These are phyloP conservation scores for Gymnothorax reevesii DNA, from an alignment of 2,797 vertebrate species.

Conservation along the genomic window DNA sequence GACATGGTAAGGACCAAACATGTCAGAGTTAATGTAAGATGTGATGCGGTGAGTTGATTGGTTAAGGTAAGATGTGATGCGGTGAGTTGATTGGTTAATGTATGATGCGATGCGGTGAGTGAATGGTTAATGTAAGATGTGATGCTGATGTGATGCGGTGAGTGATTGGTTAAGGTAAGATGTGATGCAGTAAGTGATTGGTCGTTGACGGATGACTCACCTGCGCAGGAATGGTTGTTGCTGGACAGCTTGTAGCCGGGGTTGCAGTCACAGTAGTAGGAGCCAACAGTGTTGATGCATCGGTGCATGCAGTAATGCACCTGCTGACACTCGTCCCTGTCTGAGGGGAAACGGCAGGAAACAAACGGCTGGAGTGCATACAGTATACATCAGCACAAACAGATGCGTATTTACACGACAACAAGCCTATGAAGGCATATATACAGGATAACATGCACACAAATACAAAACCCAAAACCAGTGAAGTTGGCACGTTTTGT, in stretches of 20 bases:
- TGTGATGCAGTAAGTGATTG: conserved; percentile 1
- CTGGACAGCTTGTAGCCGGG: conserved; percentile 86
- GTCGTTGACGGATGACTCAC: conserved; percentile 70
- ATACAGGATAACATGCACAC: background rate
- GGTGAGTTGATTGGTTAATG: background rate
- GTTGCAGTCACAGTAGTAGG: conserved; percentile 93
- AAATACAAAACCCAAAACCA: too few relatives aligned
- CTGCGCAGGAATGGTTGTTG: conserved; percentile 94
- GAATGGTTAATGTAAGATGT: background rate
- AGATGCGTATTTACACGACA: too few relatives aligned
- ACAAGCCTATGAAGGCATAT: background rate
- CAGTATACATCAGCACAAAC: too few relatives aligned
- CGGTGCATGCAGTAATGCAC: conserved; percentile 90
- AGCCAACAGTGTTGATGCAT: conserved; percentile 90
- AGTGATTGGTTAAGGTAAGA: background rate
- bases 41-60: too few relatives aligned
- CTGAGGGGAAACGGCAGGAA: conserved; percentile 59
- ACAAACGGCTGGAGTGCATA: background rate
- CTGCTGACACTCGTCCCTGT: conserved; percentile 86
- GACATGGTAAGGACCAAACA: too few relatives aligned
- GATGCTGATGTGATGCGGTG: conserved; percentile 6
- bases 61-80: background rate
- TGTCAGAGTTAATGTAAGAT: background rate
- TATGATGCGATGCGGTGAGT: background rate
- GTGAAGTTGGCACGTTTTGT: too few relatives aligned